A percentile compares a stretch with the other conserved stretches of the same genome.
These are phyloP conservation scores for Antedon bifida DNA, from an alignment of 35 echinoderm and acorn worm genomes.

Conservation along the genomic window DNA sequence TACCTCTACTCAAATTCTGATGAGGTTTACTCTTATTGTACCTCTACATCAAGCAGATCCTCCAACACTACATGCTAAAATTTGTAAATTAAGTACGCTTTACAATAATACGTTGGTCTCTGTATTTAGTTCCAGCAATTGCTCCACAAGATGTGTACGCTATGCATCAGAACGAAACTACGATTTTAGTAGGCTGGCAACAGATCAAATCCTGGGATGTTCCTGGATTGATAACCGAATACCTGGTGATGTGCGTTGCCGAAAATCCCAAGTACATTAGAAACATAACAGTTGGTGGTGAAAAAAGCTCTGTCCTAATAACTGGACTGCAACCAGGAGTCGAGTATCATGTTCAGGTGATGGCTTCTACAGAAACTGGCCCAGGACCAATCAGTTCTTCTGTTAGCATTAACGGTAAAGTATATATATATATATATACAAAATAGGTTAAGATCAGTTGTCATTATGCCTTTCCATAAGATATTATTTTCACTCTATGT, in stretches of 20 bases:
- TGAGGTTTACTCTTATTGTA: too few relatives aligned
- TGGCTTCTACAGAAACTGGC: constrained; percentile 58
- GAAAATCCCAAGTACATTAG: constrained; percentile 19
- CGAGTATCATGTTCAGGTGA: constrained; percentile 48
- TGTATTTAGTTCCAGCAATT: constrained; percentile 39
- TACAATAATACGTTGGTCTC: too few relatives aligned
- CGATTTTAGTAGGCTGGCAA: constrained; percentile 53
- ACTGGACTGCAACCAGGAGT: constrained; percentile 34
- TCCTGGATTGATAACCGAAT: constrained; percentile 58
- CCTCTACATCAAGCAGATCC: too few relatives aligned
- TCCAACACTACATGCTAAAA: too few relatives aligned
- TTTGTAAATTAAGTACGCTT: neutral
- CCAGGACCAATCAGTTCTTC: constrained; percentile 48
- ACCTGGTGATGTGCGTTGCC: constrained; percentile 64
- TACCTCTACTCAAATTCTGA: too few relatives aligned
- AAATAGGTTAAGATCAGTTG: too few relatives aligned
- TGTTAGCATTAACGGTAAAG: neutral
- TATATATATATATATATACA: too few relatives aligned
- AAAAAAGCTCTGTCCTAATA: constrained; percentile 1
- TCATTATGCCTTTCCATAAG: too few relatives aligned
- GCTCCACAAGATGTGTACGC: constrained; percentile 37
- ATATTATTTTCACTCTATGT: too few relatives aligned
- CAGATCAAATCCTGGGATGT: constrained; percentile 27
- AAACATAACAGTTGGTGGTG: constrained; percentile 39
- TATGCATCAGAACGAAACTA: constrained; percentile 18